A percentile compares a stretch with the other conserved stretches of the same genome.
phyloP scores from a whole-genome alignment of 2,797 vertebrate genomes.

The Tiaroga cobitis region DNA sequence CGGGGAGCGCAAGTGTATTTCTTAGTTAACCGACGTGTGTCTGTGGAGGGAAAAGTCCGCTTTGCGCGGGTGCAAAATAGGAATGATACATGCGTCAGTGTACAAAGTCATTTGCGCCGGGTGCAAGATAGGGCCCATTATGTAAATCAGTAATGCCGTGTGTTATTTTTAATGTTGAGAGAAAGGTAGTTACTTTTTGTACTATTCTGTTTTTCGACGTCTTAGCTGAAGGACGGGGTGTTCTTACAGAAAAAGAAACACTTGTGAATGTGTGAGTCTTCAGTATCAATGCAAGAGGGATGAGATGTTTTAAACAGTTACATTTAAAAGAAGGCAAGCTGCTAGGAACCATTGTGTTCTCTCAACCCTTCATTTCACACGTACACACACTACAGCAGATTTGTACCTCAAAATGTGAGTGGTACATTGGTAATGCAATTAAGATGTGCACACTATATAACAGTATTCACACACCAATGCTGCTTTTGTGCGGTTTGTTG shows the following conservation, averaged over 20 bases:
- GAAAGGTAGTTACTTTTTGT: background rate
- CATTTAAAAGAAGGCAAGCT: slow-evolving; percentile 21
- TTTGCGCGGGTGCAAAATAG: too few species aligned
- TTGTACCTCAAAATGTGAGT: background rate
- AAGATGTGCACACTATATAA: slow-evolving; percentile 5
- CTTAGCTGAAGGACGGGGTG: background rate
- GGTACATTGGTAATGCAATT: background rate
- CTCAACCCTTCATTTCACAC: slow-evolving; percentile 11
- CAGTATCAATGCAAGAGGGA: slow-evolving; percentile 10
- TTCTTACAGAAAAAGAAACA: slow-evolving; percentile 19
- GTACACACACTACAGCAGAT: slow-evolving; percentile 13
- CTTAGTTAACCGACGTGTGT: too few species aligned
- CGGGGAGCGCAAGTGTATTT: too few species aligned
- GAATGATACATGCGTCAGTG: too few species aligned
- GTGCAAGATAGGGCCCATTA: too few species aligned
- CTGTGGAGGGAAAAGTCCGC: too few species aligned
- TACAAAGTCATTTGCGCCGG: too few species aligned
- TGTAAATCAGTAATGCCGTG: background rate
- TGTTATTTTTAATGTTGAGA: background rate
- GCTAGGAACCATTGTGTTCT: background rate
- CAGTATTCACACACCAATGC: slow-evolving; percentile 10
- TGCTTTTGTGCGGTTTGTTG: slow-evolving; percentile 26
- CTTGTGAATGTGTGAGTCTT: background rate
- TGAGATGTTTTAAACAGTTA: slow-evolving; percentile 42
- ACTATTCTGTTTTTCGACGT: background rate